Evolutionary conservation across 2,113 vertebrate genomes (phyloP), one percentile per base, ranked within the genome.

Genomic region (Festucalex cinctus): DNA sequence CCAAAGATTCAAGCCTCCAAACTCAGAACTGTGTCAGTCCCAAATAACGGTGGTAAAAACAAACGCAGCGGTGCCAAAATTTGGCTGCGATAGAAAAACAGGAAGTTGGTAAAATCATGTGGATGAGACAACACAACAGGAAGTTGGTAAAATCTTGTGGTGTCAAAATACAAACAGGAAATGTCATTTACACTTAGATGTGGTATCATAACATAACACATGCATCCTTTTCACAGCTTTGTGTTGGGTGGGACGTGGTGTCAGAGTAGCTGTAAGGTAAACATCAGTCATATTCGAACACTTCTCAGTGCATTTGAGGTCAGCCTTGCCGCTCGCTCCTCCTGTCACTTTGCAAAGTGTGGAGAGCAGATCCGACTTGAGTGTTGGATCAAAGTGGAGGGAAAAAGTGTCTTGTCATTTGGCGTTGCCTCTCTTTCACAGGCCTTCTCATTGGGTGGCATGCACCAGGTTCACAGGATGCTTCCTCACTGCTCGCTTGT

Each of bases 351-450:
- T 67, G 59, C 36, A 69, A 32, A 1, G 57, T 70, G 67, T 62
- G 53, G 68, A 39, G 46, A 62, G 35, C 70, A 79, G 73, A 83
- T 76, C 28, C 57, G 65, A 20, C 43, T 65, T 68, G 70, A 70
- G 62, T 66, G 75, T 71, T 65, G 24, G 60, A 56, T 61, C n/a
- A 70, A 77, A 66, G 37, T 43, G 56, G 44, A 62, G 36, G 41
- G 66, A 66, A 37, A n/a, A 22, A 24, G 32, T 24, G 39, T 64
- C 58, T 61, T 67, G 61, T 56, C 63, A 44, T 14, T 36, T 43
- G 46, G 49, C 24, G 39, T 59, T 20, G 9, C 20, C 19, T 26
- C 12, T 35, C 54, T 56, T 63, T 10, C 53, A 44, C 16, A 43
- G 43, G 14, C 43, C 53, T 57, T n/a, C 51, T 17, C 32, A 36